Evolutionary conservation across 2,797 vertebrate species (phyloP).

Genomic region (Brachyalestes nurse): DNA sequence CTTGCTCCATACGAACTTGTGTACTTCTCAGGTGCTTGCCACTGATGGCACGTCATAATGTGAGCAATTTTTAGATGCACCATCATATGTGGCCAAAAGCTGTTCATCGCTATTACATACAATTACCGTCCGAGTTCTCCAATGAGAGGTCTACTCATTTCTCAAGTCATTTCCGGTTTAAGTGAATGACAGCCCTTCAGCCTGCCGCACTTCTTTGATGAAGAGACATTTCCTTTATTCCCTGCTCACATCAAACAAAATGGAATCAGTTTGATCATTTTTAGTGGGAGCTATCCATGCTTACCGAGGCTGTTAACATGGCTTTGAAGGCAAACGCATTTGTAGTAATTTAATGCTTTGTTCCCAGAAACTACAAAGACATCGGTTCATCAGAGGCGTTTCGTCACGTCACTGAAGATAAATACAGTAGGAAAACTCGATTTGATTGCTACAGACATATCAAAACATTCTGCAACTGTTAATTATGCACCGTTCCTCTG

Average conservation of each 20-base stretch:
- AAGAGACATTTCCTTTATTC: conserved; percentile 36
- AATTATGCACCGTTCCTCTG: conserved; percentile 21
- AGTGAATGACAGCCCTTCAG: conserved; percentile 17
- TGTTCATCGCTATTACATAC: background rate
- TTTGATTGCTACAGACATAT: conserved; percentile 36
- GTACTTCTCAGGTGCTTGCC: background rate
- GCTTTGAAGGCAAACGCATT: conserved; percentile 56
- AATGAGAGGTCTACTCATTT: conserved; percentile 10
- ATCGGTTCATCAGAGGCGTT: conserved; percentile 26
- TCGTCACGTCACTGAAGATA: conserved; percentile 24
- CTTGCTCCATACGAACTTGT: background rate
- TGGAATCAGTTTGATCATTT: conserved; percentile 52
- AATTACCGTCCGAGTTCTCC: background rate
- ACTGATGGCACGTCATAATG: background rate
- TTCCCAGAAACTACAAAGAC: conserved; percentile 50
- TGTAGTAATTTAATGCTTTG: conserved; percentile 50
- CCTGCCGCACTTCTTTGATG: conserved; percentile 27
- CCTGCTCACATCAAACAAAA: conserved; percentile 52
- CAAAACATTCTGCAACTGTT: conserved; percentile 35
- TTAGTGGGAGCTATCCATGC: conserved; percentile 9
- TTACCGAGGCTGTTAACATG: conserved; percentile 37
- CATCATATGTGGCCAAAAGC: background rate
- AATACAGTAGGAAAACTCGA: conserved; percentile 14
- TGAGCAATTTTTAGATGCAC: background rate
- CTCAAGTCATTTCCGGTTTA: conserved; percentile 38